Evolutionary conservation across 1,140 invertebrate genomes (phyloP).

Genomic region (Diuraphis noxia): DNA sequence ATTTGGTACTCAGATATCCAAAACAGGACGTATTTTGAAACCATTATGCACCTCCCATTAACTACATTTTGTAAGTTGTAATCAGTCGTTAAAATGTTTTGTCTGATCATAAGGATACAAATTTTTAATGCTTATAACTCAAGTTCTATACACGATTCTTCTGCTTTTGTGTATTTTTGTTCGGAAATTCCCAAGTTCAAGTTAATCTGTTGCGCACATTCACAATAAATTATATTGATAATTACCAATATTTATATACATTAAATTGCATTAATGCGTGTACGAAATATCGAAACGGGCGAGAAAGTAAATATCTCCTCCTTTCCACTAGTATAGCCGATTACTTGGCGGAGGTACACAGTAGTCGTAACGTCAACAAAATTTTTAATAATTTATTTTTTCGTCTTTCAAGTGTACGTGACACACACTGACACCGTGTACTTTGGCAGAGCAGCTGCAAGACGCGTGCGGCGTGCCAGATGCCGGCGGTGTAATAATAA

Average conservation of each 20-base stretch:
- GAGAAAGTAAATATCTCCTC: background rate
- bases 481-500: conserved; percentile 9
- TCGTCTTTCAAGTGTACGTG: background rate
- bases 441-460: conserved; percentile 30
- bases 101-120: background rate
- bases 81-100: background rate
- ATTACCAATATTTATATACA: too few relatives aligned
- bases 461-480: conserved; percentile 38
- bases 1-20: background rate
- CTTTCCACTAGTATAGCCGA: background rate
- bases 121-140: background rate
- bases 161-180: background rate
- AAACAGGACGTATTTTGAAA: background rate
- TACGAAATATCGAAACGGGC: background rate
- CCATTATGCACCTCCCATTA: background rate
- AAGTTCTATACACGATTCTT: too few relatives aligned
- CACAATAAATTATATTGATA: background rate
- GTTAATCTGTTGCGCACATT: background rate
- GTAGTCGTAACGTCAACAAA: background rate
- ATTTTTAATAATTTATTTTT: background rate
- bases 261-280: background rate
- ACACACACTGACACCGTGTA: background rate
- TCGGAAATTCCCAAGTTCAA: background rate
- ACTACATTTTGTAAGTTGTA: background rate
- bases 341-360: background rate